These are phyloP conservation scores for Neostethus bicornis DNA, from an alignment of 2,797 vertebrate species.

Conservation along the genomic window DNA sequence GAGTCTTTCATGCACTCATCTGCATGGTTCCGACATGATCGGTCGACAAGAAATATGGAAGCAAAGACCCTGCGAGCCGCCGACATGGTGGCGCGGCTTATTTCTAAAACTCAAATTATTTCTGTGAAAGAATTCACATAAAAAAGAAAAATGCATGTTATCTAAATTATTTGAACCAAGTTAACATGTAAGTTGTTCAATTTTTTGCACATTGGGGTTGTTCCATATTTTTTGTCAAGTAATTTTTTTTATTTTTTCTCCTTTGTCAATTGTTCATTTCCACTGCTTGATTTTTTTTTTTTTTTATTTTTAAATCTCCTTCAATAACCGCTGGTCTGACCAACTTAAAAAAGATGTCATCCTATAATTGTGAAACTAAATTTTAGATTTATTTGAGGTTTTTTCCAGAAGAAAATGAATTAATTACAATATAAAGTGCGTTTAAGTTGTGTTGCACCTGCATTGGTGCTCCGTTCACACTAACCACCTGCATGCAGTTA, in stretches of 20 bases:
- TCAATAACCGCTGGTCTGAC: background rate
- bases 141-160: too few species aligned
- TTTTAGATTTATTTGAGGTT: too few species aligned
- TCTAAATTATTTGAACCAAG: too few species aligned
- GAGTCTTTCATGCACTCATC: slow-evolving; percentile 85
- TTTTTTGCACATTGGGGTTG: too few species aligned
- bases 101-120: background rate
- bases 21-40: slow-evolving; percentile 62
- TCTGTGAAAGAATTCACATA: background rate
- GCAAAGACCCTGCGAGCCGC: slow-evolving; percentile 51
- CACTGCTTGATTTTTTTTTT: slow-evolving; percentile 13
- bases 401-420: too few species aligned
- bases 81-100: background rate
- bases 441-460: slow-evolving; percentile 16
- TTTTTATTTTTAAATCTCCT: slow-evolving; percentile 16
- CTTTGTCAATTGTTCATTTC: slow-evolving; percentile 27
- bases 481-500: slow-evolving; percentile 36
- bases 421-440: slow-evolving; percentile 1
- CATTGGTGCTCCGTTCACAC: slow-evolving; percentile 29
- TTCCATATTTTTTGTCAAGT: slow-evolving; percentile 23
- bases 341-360: background rate
- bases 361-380: background rate
- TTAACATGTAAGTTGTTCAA: too few species aligned
- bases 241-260: slow-evolving; percentile 14
- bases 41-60: slow-evolving; percentile 8